A percentile compares a stretch with the other conserved stretches of the same genome.
Evolutionary conservation across 2,797 vertebrate genomes (phyloP).

Genomic region (Thalassophryne amazonica): DNA sequence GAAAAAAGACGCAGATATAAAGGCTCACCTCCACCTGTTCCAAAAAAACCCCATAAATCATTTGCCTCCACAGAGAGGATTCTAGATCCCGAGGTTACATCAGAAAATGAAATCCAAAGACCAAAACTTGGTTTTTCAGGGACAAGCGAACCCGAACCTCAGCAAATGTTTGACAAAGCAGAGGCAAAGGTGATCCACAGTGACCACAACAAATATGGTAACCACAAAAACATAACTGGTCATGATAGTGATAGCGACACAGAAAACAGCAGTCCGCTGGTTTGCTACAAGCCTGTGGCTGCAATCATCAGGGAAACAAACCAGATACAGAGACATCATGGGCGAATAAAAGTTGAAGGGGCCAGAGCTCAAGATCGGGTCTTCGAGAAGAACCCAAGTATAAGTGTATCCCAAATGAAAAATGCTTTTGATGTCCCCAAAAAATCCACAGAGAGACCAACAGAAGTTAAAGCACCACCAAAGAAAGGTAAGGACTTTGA

Average conservation of each 20-base stretch:
- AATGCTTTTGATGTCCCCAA: conserved; percentile 73
- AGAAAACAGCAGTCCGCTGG: conserved; percentile 23
- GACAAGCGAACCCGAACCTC: conserved; percentile 15
- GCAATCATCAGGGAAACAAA: conserved; percentile 68
- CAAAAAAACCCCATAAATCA: conserved; percentile 41
- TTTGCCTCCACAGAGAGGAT: conserved; percentile 35
- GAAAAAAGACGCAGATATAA: conserved; percentile 56
- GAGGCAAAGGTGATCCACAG: conserved; percentile 2
- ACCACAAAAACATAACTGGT: conserved; percentile 1
- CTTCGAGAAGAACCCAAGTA: conserved; percentile 43
- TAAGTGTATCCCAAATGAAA: conserved; percentile 75
- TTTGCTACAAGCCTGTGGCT: conserved; percentile 68
- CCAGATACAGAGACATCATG: conserved; percentile 57
- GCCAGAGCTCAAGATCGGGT: conserved; percentile 33
- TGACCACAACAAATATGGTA: not conserved
- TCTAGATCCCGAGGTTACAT: conserved; percentile 14
- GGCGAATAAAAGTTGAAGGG: conserved; percentile 32
- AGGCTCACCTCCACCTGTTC: conserved; percentile 55
- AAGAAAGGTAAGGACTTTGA: conserved; percentile 65
- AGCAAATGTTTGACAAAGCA: conserved; percentile 10
- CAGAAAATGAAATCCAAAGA: conserved; percentile 24
- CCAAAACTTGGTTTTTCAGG: conserved; percentile 15
- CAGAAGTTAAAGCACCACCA: conserved; percentile 50
- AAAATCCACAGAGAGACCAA: conserved; percentile 59
- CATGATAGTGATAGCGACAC: conserved; percentile 4